Evolutionary conservation across 2,113 vertebrate species (phyloP).

Genomic region (Chloropsis cyanopogon): DNA sequence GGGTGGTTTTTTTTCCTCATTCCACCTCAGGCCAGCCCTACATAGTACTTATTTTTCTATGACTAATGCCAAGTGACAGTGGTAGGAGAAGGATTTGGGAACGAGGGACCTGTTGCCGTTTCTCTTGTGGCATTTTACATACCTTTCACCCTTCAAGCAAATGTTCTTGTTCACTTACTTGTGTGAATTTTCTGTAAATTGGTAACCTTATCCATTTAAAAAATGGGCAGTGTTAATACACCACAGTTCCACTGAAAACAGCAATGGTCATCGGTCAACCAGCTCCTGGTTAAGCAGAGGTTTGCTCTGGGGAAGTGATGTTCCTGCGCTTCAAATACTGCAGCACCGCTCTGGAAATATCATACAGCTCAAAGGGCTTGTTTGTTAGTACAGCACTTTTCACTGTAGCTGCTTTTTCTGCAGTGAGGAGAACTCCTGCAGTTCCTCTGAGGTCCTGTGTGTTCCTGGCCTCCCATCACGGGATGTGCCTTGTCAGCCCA

Average conservation of each 20-base stretch:
- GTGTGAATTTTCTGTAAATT: neutral
- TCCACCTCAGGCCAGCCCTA: neutral
- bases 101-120: neutral
- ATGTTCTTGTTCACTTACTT: neutral
- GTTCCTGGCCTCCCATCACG: neutral
- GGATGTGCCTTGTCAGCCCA: neutral
- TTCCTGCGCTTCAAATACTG: neutral
- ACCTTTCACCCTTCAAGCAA: neutral
- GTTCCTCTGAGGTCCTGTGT: fast-evolving
- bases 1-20: neutral
- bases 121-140: neutral
- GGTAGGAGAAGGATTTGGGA: neutral
- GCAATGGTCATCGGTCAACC: neutral
- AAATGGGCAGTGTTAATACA: neutral
- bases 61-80: neutral
- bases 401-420: neutral
- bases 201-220: neutral
- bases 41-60: neutral
- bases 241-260: neutral
- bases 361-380: neutral
- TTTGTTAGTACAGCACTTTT: neutral
- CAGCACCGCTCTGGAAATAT: neutral
- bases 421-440: neutral
- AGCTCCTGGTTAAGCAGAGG: neutral
- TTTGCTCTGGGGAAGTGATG: neutral